Evolutionary conservation across 2,797 vertebrate genomes (phyloP), one percentile per base, ranked within the genome.

Genomic region (Onychomys arenicola): DNA sequence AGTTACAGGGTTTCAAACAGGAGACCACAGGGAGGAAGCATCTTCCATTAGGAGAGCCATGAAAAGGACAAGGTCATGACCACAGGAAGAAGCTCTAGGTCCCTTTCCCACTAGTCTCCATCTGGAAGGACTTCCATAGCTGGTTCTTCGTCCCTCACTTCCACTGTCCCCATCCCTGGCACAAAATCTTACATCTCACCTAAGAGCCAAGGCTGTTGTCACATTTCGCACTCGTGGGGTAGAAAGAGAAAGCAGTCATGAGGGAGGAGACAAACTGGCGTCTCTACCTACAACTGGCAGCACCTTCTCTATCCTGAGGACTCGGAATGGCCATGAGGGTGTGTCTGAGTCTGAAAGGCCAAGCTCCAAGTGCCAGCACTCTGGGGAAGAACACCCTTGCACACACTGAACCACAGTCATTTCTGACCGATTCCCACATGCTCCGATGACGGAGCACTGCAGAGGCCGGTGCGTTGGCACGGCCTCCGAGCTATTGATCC

Each of bases 401-500:
- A 55, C 69, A 80, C 6, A 76, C n/a, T 75, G 59, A 87, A 49
- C 19, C n/a, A 87, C 57, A 32, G 17, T 52, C 27, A 57, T 52
- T 95, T 92, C 77, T 67, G 16, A 57, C 49, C 7, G 21, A 80
- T 73, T 8, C 37, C 7, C 52, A 69, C 40, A 7, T 32, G 76
- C 59, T 12, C 11, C 5, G 32, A 34, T 2, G 1, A 37, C 73
- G 85, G 80, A 65, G 29, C 6, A 55, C 90, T 27, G 21, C 37
- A 43, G 34, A 57, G 37, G 55, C 27, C 63, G 76, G 37, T 5
- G 55, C 17, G 65, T 27, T 43, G 80, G 71, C 59, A 91, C 71
- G 92, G 78, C 27, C 73, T 83, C 84, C 71, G 88, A 78, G 82
- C 89, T 84, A 89, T 59, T 93, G 81, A 2, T n/a, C 55, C 52